Evolutionary conservation across 2,113 vertebrate species (phyloP), one percentile per base, ranked within the genome.

Genomic region (Datnioides undecimradiatus): DNA sequence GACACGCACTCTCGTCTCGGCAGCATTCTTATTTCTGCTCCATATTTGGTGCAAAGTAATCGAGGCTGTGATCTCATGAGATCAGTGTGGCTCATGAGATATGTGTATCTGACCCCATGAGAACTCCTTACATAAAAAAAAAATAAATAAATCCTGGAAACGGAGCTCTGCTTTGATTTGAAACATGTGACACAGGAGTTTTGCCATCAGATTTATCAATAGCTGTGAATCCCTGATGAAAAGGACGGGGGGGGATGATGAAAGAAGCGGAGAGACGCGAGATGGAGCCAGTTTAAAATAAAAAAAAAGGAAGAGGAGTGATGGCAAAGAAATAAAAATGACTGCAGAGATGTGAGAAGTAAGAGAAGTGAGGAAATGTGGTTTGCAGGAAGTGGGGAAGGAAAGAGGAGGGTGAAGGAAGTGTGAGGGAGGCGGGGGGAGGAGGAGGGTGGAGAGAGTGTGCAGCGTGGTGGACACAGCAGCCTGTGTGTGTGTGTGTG

Each of bases 221-320:
- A 74, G 57, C 65, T 79, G 64, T 74, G 73, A 83, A 88, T 79
- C 33, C 29, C 19, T 27, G 68, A 81, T 70, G 70, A 66, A 46
- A 63, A 29, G 21, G 62, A 80, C 8, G 21, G 17, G 23, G 69
- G 34, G 17, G 45, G 57, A 46, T 29, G 69, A 79, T 83, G 71
- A 85, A 83, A 83, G 69, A 3, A 23, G 62, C 31, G 51, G 38
- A 63, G 48, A 70, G 34, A 76, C 52, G 31, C 83, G 73, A 67
- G 58, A 65, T 11, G 4, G 41, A 71, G 41, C 4, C 65, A 80
- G 70, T 72, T n/a, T 72, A 19, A 76, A 71, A 82, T 70, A 8
- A 73, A 79, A 69, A 8, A 73, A 79, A 69, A 75, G 43, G 19
- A 36, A 41, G 21, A 49, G 19, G 1, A 34, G 55, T 6, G 27